Evolutionary conservation across 92 coral and sea anemone genomes (phyloP).

Genomic region (Epizoanthus stellaris): DNA sequence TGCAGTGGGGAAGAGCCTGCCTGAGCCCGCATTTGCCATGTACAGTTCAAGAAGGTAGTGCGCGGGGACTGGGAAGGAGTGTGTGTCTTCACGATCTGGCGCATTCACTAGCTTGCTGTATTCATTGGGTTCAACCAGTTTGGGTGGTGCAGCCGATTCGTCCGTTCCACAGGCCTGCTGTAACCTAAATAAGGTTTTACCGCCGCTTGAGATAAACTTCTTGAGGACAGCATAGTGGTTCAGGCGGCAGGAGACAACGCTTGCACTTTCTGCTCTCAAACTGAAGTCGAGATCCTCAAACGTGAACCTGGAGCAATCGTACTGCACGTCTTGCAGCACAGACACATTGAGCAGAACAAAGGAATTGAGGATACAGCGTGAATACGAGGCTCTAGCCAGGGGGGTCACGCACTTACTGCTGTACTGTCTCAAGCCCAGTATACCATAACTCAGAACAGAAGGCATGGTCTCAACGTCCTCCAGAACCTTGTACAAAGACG

Average conservation of each 20-base stretch:
- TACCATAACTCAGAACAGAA: constrained; percentile 70
- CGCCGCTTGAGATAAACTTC: constrained; percentile 83
- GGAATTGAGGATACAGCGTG: constrained; percentile 78
- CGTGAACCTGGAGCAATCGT: constrained; percentile 74
- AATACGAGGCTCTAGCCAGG: constrained; percentile 70
- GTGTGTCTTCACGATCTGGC: constrained; percentile 89
- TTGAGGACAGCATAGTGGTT: constrained; percentile 80
- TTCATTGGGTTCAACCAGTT: constrained; percentile 44
- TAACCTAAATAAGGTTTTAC: constrained; percentile 67
- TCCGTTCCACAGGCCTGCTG: constrained; percentile 63
- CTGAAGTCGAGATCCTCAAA: constrained; percentile 90
- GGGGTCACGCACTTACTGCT: constrained; percentile 72
- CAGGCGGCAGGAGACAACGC: constrained; percentile 76
- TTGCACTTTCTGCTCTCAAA: constrained; percentile 63
- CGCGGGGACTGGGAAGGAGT: constrained; percentile 88
- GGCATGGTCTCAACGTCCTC: constrained; percentile 82
- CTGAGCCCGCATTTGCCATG: constrained; percentile 80
- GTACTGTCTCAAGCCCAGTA: constrained; percentile 85
- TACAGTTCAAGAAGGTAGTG: constrained; percentile 93
- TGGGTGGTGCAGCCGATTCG: constrained; percentile 51
- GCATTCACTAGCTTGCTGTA: constrained; percentile 80
- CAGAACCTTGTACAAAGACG: constrained; percentile 76
- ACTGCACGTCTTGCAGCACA: constrained; percentile 68
- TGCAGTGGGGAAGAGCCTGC: constrained; percentile 85
- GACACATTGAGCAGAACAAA: constrained; percentile 81